These are phyloP conservation scores for Anodontia alba DNA, from an alignment of 2,888 invertebrate genomes.

Conservation along the genomic window DNA sequence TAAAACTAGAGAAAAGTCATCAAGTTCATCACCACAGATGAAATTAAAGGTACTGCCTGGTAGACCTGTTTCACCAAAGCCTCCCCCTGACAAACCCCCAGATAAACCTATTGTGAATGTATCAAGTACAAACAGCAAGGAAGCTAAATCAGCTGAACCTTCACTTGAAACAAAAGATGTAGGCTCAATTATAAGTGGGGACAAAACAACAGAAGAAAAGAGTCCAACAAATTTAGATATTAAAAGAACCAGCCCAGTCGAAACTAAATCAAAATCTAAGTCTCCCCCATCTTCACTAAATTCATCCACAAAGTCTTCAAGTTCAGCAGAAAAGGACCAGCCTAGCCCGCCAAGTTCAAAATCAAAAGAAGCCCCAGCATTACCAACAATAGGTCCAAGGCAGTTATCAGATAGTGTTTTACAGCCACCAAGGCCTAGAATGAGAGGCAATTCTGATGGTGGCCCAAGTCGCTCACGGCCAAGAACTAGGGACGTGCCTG, in stretches of 20 bases:
- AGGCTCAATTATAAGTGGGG: neutral
- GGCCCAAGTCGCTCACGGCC: constrained; percentile 45
- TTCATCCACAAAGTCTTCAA: constrained; percentile 35
- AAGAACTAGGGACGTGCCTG: constrained; percentile 42
- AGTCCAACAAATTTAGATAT: neutral
- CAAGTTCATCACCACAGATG: constrained; percentile 59
- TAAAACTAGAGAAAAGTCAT: constrained; percentile 40
- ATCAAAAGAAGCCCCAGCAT: constrained; percentile 56
- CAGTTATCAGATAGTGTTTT: constrained; percentile 31
- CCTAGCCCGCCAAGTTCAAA: constrained; percentile 49
- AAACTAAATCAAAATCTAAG: constrained; percentile 13
- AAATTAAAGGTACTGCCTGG: constrained; percentile 62
- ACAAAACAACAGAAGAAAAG: constrained; percentile 13
- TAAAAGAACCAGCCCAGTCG: constrained; percentile 1
- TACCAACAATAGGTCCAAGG: constrained; percentile 51
- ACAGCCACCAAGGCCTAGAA: constrained; percentile 45
- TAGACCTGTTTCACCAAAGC: constrained; percentile 48
- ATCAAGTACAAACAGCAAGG: constrained; percentile 18
- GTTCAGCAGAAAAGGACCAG: constrained; percentile 29
- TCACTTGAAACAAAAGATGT: neutral
- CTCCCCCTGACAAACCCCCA: constrained; percentile 28
- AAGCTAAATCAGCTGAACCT: neutral
- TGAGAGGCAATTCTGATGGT: constrained; percentile 48
- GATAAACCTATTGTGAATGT: constrained; percentile 24
- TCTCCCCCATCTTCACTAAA: neutral